phyloP scores from a whole-genome alignment of 2,888 invertebrate genomes.

The Cheilosia variabilis region DNA sequence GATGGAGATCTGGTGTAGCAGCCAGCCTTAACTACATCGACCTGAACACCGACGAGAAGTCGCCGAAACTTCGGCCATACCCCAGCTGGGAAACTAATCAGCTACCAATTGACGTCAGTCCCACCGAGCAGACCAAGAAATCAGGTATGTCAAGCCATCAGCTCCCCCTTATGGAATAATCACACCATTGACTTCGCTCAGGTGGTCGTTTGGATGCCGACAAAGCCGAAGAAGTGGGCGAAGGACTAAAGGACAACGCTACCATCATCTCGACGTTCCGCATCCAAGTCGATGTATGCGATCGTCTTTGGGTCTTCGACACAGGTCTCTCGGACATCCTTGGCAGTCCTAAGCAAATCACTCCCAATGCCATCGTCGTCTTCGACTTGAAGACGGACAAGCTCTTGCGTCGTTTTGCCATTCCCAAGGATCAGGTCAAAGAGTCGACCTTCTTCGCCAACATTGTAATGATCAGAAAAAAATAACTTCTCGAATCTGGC shows the following conservation, averaged over 20 bases:
- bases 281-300: constrained; percentile 89
- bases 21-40: constrained; percentile 89
- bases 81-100: constrained; percentile 92
- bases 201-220: constrained; percentile 81
- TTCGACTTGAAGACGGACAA: constrained; percentile 91
- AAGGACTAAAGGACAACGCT: constrained; percentile 85
- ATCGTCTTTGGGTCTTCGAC: constrained; percentile 93
- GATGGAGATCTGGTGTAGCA: constrained; percentile 89
- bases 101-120: constrained; percentile 86
- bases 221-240: constrained; percentile 83
- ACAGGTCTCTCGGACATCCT: constrained; percentile 90
- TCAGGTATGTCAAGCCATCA: constrained; percentile 69
- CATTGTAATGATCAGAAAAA: constrained; percentile 85
- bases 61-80: constrained; percentile 90
- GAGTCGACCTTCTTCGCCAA: constrained; percentile 92
- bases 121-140: constrained; percentile 77
- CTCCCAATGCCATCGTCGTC: constrained; percentile 86
- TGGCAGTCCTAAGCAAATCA: constrained; percentile 87
- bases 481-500: neutral
- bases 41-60: constrained; percentile 86
- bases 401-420: constrained; percentile 87
- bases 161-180: too few relatives aligned
- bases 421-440: constrained; percentile 88
- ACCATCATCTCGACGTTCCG: constrained; percentile 90
- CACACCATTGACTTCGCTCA: constrained; percentile 31